Base-by-base conservation (phyloP, 1,140 invertebrate species). In the Zelostemma sp. region DNA sequence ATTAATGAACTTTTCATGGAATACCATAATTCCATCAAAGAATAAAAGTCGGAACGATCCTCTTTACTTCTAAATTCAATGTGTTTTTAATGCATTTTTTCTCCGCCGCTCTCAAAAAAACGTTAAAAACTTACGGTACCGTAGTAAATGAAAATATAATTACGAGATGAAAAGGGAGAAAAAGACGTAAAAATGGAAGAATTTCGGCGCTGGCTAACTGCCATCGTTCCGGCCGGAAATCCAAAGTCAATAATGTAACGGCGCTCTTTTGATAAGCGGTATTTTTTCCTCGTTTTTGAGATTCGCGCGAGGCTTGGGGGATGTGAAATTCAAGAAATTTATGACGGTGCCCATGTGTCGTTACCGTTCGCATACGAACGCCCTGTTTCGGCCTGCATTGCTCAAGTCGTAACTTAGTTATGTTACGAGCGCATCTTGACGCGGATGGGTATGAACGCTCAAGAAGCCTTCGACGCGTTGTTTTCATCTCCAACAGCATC, bases 351-450 rank as follows among this genome's bases (percentile, higher is more conserved):
- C 51, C 66, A 60, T 63, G 50, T 63, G 66, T 49, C 45, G 55
- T 57, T 61, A 63, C 63, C 59, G 61, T 59, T 60, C 58, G 59
- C 59, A 62, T 62, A 43, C 49, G 65, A 58, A 45, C 53, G 58
- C 51, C 33, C 55, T 59, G 50, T 40, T 25, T 40, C 59, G 48
- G 53, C 31, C 6, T 65, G 54, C 54, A 8, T 14, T 49, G 48
- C 41, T 54, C 18, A 14, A 54, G 49, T 63, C 66, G 66, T 68
- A 68, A 68, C 50, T 68, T 56, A 46, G 55, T 59, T 63, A 68
- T 35, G 57, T 68, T 68, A 68, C 50, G 59, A 63, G 60, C 59
- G 49, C 55, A 48, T 69, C 59, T 68, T 63, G 51, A 63, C 59
- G 43, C 33, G 55, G 40, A 59, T 31, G 18, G 18, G 56, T 67